Evolutionary conservation across 2,113 vertebrate species (phyloP), one percentile per base, ranked within the genome.

Genomic region (Microtus pennsylvanicus): DNA sequence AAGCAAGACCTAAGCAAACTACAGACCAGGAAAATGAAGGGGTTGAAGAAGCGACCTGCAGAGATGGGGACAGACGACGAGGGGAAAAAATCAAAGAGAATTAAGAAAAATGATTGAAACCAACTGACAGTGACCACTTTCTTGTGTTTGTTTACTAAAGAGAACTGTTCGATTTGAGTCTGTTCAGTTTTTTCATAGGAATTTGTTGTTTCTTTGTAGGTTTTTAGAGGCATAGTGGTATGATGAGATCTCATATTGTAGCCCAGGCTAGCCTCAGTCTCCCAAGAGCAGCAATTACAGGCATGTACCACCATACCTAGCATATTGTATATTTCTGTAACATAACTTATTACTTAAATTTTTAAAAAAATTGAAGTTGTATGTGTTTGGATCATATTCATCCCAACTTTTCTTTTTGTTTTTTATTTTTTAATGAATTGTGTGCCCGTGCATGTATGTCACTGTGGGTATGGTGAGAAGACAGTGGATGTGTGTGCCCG

Each of bases 21-120:
- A 33, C 99, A 99, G 72, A 99, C 99, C 0, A 98, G 99, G 3
- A 99, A 99, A 98, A 98, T 99, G 99, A 99, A 99, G 98, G 99
- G 99, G 21, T 98, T 99, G 95, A 99, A 98, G 98, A 99, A 99
- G 97, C 99, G 99, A 93, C 99, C 95, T 80, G 98, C 98, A 87
- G 98, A 98, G 93, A 98, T 97, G 58, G 95, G 82, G 12, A 87
- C 96, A 28, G 96, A 96, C 22, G 97, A 97, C 69, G 97, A 96
- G 30, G 98, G 95, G 19, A 33, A 47, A 52, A 91, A 92, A 16
- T 58, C 98, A 70, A 99, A 99, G 98, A 99, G 98, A 97, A 85
- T 95, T 96, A 96, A 99, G 98, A 98, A 97, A 35, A 92, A 77
- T 89, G 98, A 89, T 98, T 92, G 81, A 92, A 65, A 50, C 87